These are phyloP conservation scores for Camelus bactrianus DNA, from an alignment of 2,113 vertebrate genomes.

Conservation along the genomic window DNA sequence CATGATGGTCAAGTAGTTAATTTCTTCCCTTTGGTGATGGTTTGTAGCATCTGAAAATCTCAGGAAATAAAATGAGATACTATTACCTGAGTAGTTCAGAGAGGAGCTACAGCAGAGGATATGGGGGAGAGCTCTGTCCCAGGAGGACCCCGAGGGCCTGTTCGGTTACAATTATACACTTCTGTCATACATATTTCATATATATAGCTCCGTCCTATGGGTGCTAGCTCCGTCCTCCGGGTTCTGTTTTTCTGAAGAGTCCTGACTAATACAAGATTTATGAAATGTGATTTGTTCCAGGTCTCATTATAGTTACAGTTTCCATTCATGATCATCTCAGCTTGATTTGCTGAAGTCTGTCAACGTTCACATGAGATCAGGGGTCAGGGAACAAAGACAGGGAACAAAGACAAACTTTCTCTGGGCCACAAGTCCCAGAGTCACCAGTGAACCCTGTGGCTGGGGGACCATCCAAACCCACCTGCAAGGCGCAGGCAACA, in stretches of 20 bases:
- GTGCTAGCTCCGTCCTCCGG: not conserved
- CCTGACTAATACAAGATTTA: not conserved
- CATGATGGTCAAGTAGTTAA: too few species aligned
- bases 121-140: too few species aligned
- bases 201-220: not conserved
- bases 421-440: not conserved
- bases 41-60: too few species aligned
- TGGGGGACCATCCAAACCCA: not conserved
- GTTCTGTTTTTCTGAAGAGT: not conserved
- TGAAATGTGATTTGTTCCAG: not conserved
- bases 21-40: too few species aligned
- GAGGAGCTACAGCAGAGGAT: too few species aligned
- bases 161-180: too few species aligned
- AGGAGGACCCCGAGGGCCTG: too few species aligned
- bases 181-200: not conserved
- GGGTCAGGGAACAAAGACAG: not conserved
- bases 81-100: too few species aligned
- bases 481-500: not conserved
- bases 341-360: not conserved
- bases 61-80: too few species aligned
- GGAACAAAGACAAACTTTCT: not conserved
- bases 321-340: not conserved
- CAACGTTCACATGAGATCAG: not conserved
- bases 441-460: not conserved
- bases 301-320: not conserved